Base-by-base conservation (phyloP, 2,888 invertebrate genomes). In the Mesorhabditis spiculigera region DNA sequence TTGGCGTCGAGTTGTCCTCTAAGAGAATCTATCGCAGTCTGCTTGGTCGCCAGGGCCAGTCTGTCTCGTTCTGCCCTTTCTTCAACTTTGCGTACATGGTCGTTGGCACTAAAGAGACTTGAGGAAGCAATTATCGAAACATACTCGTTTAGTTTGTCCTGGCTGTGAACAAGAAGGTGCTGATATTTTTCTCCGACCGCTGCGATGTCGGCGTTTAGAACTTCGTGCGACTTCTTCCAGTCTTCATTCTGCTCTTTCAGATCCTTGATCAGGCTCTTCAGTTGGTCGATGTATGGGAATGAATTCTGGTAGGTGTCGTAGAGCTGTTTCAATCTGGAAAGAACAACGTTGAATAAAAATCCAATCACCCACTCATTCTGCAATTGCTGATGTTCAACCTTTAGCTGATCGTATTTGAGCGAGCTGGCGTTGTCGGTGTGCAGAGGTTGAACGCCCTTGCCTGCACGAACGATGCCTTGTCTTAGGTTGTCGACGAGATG, bases 1-100 rank as follows among this genome's bases (percentile, higher is more conserved):
- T 50, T 50, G 58, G 58, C 58, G 8, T 50, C 58, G 10, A 50
- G 58, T 50, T 50, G 58, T 50, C n/a, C 10, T n/a, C 3, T n/a
- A n/a, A 50, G 58, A 13, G 58, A 50, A 50, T 10, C 58, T n/a
- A 50, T n/a, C 58, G 58, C 58, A 50, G 58, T 50, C n/a, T 50
- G 58, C 58, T 50, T 50, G 8, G 58, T 50, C n/a, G 58, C 58
- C 8, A 50, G 58, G 8, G 58, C 58, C 58, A 50, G n/a, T 13
- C 58, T 10, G n/a, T 50, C 58, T n/a, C 10, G 8, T 50, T 10
- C 8, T 13, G 58, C 58, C 58, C 58, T 10, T 50, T 50, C 58
- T 50, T 50, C 58, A 13, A 50, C 58, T 50, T 50, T 50, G 8
- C 58, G 58, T n/a, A 50, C 58, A n/a, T 50, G 58, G 3, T 50